A percentile compares a stretch with the other conserved stretches of the same genome.
Evolutionary conservation across 2,888 invertebrate genomes (phyloP).

Genomic region (Sphaerophoria taeniata): DNA sequence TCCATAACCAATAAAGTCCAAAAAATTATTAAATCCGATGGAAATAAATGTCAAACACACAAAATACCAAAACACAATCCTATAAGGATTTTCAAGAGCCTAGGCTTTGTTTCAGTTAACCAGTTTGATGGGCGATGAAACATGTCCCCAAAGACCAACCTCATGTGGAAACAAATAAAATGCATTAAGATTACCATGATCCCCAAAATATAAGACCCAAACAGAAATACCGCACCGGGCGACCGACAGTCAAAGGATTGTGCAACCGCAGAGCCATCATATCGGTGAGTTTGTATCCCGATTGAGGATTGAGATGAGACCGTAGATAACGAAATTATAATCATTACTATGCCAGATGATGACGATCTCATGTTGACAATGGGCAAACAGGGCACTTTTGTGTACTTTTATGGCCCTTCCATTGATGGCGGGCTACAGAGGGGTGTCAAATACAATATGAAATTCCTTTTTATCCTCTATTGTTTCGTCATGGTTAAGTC

Average conservation of each 20-base stretch:
- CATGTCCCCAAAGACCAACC: conserved; percentile 48
- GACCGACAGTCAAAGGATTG: conserved; percentile 36
- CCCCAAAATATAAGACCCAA: background rate
- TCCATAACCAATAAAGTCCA: conserved; percentile 34
- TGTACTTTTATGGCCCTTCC: conserved; percentile 60
- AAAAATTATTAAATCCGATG: conserved; percentile 46
- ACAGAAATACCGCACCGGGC: background rate
- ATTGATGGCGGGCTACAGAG: conserved; percentile 11
- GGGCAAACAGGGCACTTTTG: conserved; percentile 65
- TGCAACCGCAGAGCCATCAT: conserved; percentile 33
- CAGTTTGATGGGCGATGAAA: conserved; percentile 48
- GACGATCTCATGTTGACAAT: conserved; percentile 69
- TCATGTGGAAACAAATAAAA: conserved; percentile 67
- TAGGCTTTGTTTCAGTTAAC: conserved; percentile 31
- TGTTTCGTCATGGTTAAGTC: conserved; percentile 19
- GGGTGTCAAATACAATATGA: conserved; percentile 56
- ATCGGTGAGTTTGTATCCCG: conserved; percentile 7
- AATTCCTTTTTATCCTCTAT: conserved; percentile 11
- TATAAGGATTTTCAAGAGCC: conserved; percentile 6
- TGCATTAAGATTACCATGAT: conserved; percentile 61
- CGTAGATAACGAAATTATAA: conserved; percentile 70
- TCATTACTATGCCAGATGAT: conserved; percentile 65
- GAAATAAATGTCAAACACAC: conserved; percentile 44
- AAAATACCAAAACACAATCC: background rate
- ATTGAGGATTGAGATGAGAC: conserved; percentile 66